Conservation (phyloP, 2,113 vertebrate genomes). For the Rhabdornis inornatus region DNA sequence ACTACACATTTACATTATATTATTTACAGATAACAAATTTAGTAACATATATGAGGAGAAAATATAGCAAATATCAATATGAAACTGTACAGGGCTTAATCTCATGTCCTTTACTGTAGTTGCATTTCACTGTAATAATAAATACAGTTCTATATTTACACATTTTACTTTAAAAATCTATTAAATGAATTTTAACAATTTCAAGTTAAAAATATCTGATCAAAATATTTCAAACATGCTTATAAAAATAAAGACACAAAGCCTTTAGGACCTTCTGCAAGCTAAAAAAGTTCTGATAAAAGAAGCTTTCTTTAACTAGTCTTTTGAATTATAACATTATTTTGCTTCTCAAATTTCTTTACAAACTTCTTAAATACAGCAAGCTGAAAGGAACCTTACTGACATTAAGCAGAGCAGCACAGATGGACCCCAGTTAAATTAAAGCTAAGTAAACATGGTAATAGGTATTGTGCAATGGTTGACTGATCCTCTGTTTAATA, state of each 20-base stretch:
- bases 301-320: slow-evolving; percentile 58
- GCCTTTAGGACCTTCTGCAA: slow-evolving; percentile 59
- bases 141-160: slow-evolving; percentile 89
- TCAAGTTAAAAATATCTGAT: slow-evolving; percentile 78
- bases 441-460: slow-evolving; percentile 69
- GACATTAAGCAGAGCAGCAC: slow-evolving; percentile 53
- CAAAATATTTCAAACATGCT: slow-evolving; percentile 77
- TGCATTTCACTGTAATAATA: slow-evolving; percentile 78
- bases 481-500: slow-evolving; percentile 57
- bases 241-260: slow-evolving; percentile 80
- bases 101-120: slow-evolving; percentile 63
- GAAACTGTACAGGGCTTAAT: slow-evolving; percentile 76
- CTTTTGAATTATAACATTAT: slow-evolving; percentile 54
- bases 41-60: slow-evolving; percentile 65
- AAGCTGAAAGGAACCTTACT: slow-evolving; percentile 54
- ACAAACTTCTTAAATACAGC: slow-evolving; percentile 64
- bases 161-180: slow-evolving; percentile 76
- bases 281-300: slow-evolving; percentile 57
- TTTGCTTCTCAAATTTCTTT: slow-evolving; percentile 64
- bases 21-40: slow-evolving; percentile 76
- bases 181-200: slow-evolving; percentile 75
- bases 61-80: slow-evolving; percentile 69
- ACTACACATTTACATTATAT: slow-evolving; percentile 79
- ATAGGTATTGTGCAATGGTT: slow-evolving; percentile 52
- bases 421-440: slow-evolving; percentile 61